Base-by-base conservation (phyloP, 2,797 vertebrate genomes). In the Peromyscus aztecus region DNA sequence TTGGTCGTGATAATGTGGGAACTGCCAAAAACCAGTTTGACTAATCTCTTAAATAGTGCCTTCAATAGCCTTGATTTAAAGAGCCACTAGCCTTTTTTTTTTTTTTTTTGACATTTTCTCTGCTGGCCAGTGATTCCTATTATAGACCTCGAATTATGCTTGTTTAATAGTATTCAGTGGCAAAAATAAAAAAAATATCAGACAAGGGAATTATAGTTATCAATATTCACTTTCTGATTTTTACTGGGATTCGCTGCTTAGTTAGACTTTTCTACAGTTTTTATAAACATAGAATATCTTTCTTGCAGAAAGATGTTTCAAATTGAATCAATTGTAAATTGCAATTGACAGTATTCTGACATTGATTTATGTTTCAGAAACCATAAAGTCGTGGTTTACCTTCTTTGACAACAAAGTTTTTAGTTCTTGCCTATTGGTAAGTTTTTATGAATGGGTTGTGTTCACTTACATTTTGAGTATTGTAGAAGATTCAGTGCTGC, bases 41-140 rank as follows among this genome's bases (percentile, higher is more conserved):
- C 75, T 93, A 89, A 83, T 96, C 85, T 91, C 83, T 92, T 95
- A 96, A 97, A 94, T 63, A 90, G 52, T 23, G 21, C 11, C 85
- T 93, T 90, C 95, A 96, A 80, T 73, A 85, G 78, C 65, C 12
- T 97, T 94, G 73, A 91, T 94, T 97, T 97, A 97, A 96, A 94
- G 82, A 92, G 52, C 76, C 85, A 89, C 86, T 95, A 89, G 76
- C 59, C 84, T 95, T 94, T 77, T 89, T 91, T 91, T n/a, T 90
- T 90, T 87, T 46, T 89, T 91, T 91, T n/a, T 90, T 87, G 86
- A 89, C 91, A 77, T 7, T 4, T 77, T 82, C 84, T 76, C 27
- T 77, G 46, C 90, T 67, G 86, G 37, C 71, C 75, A 88, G 90
- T 46, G 73, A 94, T 94, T 90, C 80, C 80, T 89, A 86, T 76